phyloP scores from a whole-genome alignment of 2,797 vertebrate genomes.

The Diplodus puntazzo region DNA sequence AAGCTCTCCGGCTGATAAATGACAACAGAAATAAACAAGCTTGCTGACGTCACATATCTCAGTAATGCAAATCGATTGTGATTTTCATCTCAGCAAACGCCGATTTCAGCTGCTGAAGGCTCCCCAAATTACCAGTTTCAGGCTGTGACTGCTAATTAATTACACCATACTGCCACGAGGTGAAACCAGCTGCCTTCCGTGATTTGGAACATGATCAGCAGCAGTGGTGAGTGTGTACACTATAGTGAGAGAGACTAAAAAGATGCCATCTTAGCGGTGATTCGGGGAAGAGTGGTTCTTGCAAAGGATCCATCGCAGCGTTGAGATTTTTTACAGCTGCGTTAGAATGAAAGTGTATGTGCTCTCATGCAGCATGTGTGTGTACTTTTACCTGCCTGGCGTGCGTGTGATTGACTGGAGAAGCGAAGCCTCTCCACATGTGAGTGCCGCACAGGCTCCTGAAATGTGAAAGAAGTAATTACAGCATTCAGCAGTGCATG shows the following conservation, averaged over 20 bases:
- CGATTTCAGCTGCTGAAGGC: conserved; percentile 11
- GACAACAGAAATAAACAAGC: too few species aligned
- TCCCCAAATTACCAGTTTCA: conserved; percentile 8
- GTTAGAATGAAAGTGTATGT: not conserved
- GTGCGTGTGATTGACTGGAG: conserved; percentile 10
- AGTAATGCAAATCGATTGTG: too few species aligned
- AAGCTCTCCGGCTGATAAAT: too few species aligned
- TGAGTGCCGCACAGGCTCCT: conserved; percentile 43
- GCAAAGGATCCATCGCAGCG: not conserved
- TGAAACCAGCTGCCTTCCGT: not conserved
- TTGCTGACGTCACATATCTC: too few species aligned
- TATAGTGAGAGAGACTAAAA: not conserved
- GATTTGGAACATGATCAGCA: not conserved
- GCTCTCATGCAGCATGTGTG: not conserved
- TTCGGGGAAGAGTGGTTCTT: too few species aligned
- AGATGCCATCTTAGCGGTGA: not conserved
- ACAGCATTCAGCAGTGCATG: conserved; percentile 64
- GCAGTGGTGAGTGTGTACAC: not conserved
- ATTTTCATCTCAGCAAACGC: not conserved
- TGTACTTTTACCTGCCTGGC: not conserved
- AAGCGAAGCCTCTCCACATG: conserved; percentile 47
- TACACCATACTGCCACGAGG: not conserved
- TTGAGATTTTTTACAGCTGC: not conserved
- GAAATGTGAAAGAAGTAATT: conserved; percentile 68
- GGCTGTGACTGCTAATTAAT: conserved; percentile 13